Evolutionary conservation across 2,797 vertebrate species (phyloP), one percentile per base, ranked within the genome.

Genomic region (Trachops cirrhosus): DNA sequence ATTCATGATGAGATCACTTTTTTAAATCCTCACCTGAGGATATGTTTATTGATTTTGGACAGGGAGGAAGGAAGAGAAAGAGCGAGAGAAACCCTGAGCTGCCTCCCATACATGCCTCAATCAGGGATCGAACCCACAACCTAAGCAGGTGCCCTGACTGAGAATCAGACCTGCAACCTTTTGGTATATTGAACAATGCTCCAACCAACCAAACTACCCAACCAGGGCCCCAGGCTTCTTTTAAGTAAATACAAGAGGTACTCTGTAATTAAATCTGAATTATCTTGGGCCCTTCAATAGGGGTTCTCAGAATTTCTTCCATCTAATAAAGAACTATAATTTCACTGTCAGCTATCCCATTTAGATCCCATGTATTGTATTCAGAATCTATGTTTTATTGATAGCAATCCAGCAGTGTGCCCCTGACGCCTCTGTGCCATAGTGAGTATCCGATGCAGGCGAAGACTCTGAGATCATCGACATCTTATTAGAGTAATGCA

Each of bases 241-340:
- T 41, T 46, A 89, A 85, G 18, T 12, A 91, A 80, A 85, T 67
- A 89, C 9, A 57, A 80, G 89, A 82, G 16, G 2, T 90, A 37
- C 37, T 89, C 84, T 85, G 71, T 73, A 91, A 80, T 84, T 89
- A 84, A 91, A 93, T 75, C 34, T 29, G 4, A 93, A 67, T 44
- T 62, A 85, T 24, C 21, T 21, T 34, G 19, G 48, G 48, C 24
- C 46, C 67, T 62, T n/a, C 44, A 83, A 73, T 11, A 68, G 46
- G 2, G 26, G n/a, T 64, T 79, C 37, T 85, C 44, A 78, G 18
- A 39, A 79, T 94, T 83, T 88, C 29, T 75, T 85, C 39, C 41
- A 59, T 37, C n/a, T 34, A 70, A 70, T 68, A 86, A 86, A 68
- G 21, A 77, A 52, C 24, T 77, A 22, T 37, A 46, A 91, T 91